Evolutionary conservation across 2,797 vertebrate species (phyloP).

Genomic region (Carapus acus): DNA sequence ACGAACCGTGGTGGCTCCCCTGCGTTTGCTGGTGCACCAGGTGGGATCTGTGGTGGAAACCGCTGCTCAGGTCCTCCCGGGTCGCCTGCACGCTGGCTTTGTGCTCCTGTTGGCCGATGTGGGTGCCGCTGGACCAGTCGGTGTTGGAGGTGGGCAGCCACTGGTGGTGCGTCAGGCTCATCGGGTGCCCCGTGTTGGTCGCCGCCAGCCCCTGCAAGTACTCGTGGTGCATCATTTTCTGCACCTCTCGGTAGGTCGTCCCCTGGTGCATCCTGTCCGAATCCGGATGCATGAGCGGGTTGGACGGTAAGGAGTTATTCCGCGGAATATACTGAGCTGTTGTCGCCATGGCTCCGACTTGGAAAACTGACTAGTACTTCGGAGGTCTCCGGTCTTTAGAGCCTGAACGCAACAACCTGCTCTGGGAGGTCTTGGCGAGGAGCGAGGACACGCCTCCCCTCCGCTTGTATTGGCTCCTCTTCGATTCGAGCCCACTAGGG

Average conservation of each 20-base stretch:
- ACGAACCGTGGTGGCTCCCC: constrained; percentile 79
- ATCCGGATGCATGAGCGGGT: constrained; percentile 93
- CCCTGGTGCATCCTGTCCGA: constrained; percentile 92
- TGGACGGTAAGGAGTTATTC: constrained; percentile 86
- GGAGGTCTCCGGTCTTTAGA: constrained; percentile 88
- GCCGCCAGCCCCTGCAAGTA: constrained; percentile 91
- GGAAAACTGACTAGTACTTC: constrained; percentile 80
- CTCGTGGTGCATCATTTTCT: constrained; percentile 99
- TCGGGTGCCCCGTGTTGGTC: constrained; percentile 90
- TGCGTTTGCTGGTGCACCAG: constrained; percentile 89
- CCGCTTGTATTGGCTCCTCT: constrained; percentile 80
- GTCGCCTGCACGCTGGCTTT: constrained; percentile 77
- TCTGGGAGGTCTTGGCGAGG: constrained; percentile 73
- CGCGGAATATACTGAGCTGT: constrained; percentile 93
- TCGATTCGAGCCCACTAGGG: constrained; percentile 68
- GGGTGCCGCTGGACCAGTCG: constrained; percentile 85
- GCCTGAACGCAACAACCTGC: constrained; percentile 79
- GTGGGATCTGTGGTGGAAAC: constrained; percentile 88
- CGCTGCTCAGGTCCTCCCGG: constrained; percentile 81
- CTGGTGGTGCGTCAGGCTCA: constrained; percentile 94
- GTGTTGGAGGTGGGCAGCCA: constrained; percentile 90
- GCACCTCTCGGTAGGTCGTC: constrained; percentile 96
- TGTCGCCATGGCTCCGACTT: constrained; percentile 92
- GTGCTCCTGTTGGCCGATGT: constrained; percentile 81
- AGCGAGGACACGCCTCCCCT: constrained; percentile 76